These are phyloP conservation scores for Shargacucullia verbasci DNA, from an alignment of 2,888 invertebrate species.

Conservation along the genomic window DNA sequence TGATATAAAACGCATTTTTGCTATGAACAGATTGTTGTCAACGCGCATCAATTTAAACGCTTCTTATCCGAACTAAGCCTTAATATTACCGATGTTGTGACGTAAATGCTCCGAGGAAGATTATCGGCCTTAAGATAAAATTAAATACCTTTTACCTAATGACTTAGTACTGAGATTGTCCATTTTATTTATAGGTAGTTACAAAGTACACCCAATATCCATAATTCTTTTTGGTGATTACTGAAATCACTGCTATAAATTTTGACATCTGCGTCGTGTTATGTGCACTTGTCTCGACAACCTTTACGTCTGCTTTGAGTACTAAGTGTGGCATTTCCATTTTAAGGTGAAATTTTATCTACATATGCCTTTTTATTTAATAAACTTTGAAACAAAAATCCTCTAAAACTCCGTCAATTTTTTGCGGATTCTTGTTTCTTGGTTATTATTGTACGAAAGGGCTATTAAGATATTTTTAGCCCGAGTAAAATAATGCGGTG, in stretches of 20 bases:
- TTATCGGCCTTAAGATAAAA: constrained; percentile 78
- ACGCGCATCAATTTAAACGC: background rate
- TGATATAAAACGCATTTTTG: background rate
- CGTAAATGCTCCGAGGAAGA: constrained; percentile 72
- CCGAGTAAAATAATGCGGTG: constrained; percentile 29
- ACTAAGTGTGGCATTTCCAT: constrained; percentile 2
- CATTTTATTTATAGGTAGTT: constrained; percentile 16
- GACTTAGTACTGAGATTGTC: constrained; percentile 32
- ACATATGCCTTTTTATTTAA: background rate
- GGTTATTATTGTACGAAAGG: background rate
- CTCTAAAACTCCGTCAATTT: too few species aligned
- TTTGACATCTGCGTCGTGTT: constrained; percentile 30
- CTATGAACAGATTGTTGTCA: background rate
- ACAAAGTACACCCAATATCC: constrained; percentile 27
- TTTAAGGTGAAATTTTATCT: constrained; percentile 15
- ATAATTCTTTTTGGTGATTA: constrained; percentile 33
- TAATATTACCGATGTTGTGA: constrained; percentile 65
- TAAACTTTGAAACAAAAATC: background rate
- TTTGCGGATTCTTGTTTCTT: background rate
- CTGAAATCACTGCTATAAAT: constrained; percentile 22
- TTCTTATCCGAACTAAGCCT: constrained; percentile 20
- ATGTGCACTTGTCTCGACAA: constrained; percentile 20
- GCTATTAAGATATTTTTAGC: constrained; percentile 22
- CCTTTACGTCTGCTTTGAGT: constrained; percentile 12
- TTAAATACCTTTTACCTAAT: constrained; percentile 54